Conservation (phyloP, 2,797 vertebrate species). For the Glyptemys insculpta region DNA sequence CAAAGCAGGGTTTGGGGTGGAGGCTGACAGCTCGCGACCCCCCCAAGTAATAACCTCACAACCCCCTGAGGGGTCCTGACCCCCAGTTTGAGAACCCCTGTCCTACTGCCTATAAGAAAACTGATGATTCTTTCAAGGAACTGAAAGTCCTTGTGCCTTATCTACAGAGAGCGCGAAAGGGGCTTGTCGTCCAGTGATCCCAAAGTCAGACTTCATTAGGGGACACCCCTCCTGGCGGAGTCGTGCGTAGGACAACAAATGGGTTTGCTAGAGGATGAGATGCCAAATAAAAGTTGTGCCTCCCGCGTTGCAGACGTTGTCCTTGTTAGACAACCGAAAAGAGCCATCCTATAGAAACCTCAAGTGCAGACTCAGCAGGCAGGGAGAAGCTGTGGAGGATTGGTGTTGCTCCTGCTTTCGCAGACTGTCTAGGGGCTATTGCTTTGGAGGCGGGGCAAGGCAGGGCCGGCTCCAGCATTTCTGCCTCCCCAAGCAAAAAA, state of each 20-base stretch:
- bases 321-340: background rate
- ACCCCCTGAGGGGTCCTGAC: too few relatives aligned
- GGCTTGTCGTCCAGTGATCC: background rate
- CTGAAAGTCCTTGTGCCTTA: background rate
- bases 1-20: too few relatives aligned
- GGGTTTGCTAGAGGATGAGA: background rate
- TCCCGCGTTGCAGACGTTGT: background rate
- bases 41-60: too few relatives aligned
- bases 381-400: background rate
- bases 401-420: background rate
- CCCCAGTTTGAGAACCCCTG: too few relatives aligned
- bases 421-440: background rate
- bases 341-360: background rate
- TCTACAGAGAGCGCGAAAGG: background rate
- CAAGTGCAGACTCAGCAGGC: background rate
- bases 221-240: background rate
- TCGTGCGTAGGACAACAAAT: background rate
- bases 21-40: too few relatives aligned
- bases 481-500: too few relatives aligned
- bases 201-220: background rate
- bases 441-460: background rate
- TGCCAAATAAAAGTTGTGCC: background rate
- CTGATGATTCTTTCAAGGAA: background rate
- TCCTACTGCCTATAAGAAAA: background rate
- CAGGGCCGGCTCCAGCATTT: too few relatives aligned